Conservation (phyloP, 1,140 invertebrate genomes). For the Heliothis subflexa region DNA sequence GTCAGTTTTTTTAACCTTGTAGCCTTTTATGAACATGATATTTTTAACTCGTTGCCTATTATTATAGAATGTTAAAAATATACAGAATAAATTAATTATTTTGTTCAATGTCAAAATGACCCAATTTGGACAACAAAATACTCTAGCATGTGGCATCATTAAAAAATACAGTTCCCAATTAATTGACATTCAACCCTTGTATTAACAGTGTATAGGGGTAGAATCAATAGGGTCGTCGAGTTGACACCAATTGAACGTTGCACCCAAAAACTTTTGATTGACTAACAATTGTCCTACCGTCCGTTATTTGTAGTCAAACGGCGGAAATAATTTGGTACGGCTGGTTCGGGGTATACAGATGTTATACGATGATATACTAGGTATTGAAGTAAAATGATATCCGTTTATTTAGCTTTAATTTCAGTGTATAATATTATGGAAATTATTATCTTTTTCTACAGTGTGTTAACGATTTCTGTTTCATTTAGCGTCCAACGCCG, state of each 20-base stretch:
- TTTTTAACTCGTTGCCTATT: no score
- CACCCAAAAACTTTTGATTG: neutral
- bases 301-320: constrained; percentile 9
- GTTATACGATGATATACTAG: neutral
- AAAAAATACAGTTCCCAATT: neutral
- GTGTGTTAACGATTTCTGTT: no score
- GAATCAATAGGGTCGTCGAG: constrained; percentile 20
- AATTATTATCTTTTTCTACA: no score
- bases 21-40: no score
- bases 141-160: constrained; percentile 2
- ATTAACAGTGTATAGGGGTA: constrained; percentile 17
- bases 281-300: constrained; percentile 23
- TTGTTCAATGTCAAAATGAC: neutral
- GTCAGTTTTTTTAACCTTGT: no score
- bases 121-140: neutral
- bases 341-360: neutral
- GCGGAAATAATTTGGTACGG: constrained; percentile 21
- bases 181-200: constrained; percentile 19
- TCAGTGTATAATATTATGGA: no score
- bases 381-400: no score
- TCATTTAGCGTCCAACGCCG: no score
- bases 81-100: no score
- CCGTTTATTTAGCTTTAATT: no score
- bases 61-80: no score
- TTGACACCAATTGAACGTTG: constrained; percentile 29